A percentile compares a stretch with the other conserved stretches of the same genome.
phyloP scores from a whole-genome alignment of 2,888 invertebrate species.

The Carterocephalus palaemon region DNA sequence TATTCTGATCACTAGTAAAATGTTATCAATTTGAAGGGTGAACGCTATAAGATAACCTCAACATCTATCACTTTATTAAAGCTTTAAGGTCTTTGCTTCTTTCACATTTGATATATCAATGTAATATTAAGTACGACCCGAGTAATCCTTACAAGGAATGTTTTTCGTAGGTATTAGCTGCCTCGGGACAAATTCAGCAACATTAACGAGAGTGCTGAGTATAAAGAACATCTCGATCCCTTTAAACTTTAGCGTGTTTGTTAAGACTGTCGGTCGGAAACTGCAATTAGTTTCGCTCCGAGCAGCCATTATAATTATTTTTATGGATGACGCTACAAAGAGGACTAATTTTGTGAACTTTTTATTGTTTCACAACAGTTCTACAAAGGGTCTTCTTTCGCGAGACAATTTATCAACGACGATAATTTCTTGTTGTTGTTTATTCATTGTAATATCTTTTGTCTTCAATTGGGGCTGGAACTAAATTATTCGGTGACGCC shows the following conservation, averaged over 20 bases:
- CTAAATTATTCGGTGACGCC: too few species aligned
- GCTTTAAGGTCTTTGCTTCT: too few species aligned
- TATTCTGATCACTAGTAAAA: too few species aligned
- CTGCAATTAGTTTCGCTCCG: slow-evolving; percentile 12
- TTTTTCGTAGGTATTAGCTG: too few species aligned
- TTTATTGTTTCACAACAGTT: slow-evolving; percentile 26
- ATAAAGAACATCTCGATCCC: slow-evolving; percentile 3
- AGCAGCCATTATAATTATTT: slow-evolving; percentile 28
- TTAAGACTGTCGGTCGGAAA: background rate
- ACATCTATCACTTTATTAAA: too few species aligned
- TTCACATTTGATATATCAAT: too few species aligned
- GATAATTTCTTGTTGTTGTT: background rate
- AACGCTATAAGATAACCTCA: too few species aligned
- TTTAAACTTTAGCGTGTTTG: background rate
- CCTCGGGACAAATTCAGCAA: slow-evolving; percentile 7
- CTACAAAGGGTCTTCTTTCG: background rate
- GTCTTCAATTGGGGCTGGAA: too few species aligned
- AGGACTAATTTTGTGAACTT: slow-evolving; percentile 26
- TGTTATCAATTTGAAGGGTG: too few species aligned
- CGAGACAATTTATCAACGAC: background rate
- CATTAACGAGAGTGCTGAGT: slow-evolving; percentile 3
- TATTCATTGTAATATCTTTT: too few species aligned
- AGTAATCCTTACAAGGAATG: too few species aligned
- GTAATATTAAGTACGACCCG: too few species aligned
- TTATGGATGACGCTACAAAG: slow-evolving; percentile 25